A percentile compares a stretch with the other conserved stretches of the same genome.
phyloP scores from a whole-genome alignment of 2,113 vertebrate genomes.

The Aptenodytes patagonicus region DNA sequence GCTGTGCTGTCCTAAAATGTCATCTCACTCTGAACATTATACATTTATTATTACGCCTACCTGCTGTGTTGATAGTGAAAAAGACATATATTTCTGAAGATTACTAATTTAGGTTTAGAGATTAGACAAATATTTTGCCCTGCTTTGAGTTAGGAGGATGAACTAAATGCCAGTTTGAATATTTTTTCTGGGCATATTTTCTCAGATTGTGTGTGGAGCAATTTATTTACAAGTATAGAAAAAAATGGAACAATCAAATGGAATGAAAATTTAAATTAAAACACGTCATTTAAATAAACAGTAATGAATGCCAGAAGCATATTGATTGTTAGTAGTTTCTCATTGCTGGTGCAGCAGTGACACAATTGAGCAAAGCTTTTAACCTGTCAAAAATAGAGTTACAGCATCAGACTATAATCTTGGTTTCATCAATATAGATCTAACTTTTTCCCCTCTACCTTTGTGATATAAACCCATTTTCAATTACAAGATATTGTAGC shows the following conservation, averaged over 20 bases:
- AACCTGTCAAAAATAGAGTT: not conserved
- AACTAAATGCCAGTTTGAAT: not conserved
- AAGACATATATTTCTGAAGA: not conserved
- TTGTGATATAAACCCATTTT: not conserved
- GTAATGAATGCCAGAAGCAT: not conserved
- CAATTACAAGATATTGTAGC: not conserved
- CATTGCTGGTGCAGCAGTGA: not conserved
- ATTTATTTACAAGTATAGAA: not conserved
- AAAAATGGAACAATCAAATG: not conserved
- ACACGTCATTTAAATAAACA: not conserved
- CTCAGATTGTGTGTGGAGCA: not conserved
- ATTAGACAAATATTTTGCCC: not conserved
- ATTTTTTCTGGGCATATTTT: not conserved
- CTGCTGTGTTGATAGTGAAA: not conserved
- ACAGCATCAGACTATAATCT: not conserved
- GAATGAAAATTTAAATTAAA: constrained; percentile 25
- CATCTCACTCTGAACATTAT: not conserved
- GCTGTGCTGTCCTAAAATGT: not conserved
- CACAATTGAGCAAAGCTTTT: constrained; percentile 8
- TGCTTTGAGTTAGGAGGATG: not conserved
- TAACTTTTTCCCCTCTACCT: not conserved
- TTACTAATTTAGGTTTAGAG: not conserved
- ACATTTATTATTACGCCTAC: not conserved
- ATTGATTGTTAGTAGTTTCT: constrained; percentile 9
- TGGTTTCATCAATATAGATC: not conserved